Base-by-base conservation (phyloP, 2,113 vertebrate species). In the Equus przewalskii region DNA sequence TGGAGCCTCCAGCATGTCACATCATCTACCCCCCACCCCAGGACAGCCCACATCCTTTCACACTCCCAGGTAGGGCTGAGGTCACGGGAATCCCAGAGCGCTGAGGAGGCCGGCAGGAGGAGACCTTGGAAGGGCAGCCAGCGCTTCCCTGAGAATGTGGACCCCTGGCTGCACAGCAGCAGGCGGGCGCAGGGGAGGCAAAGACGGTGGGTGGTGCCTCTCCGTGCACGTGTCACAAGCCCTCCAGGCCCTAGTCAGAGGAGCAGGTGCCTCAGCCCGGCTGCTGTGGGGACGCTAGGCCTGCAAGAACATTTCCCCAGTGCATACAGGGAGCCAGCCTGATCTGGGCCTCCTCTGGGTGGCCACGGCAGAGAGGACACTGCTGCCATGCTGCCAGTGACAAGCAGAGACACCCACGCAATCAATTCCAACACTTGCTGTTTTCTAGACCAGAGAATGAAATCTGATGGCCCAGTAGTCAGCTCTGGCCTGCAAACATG, bases 161-260 rank as follows among this genome's bases (percentile, higher is more conserved):
- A 7, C 44, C 56, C 6, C 58, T 28, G n/a, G 58, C 16, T 78
- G 67, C 28, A 60, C 0, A 7, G 60, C 1, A 41, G 14, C 65
- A 13, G 28, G 8, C 1, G 0, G 1, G 13, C 0, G 4, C 26
- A n/a, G 60, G 6, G 36, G 49, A n/a, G 15, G 70, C 3, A 46
- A 16, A 54, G 36, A 69, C 3, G 4, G 4, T 41, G 21, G 5
- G 14, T 7, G 15, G 19, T 36, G 28, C 22, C 33, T 56, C 51
- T 90, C 60, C 24, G 58, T 36, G 8, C 26, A 16, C 0, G 0
- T 1, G 33, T 18, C 44, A 56, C 19, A 28, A 24, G 36, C 46
- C 30, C 83, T 30, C 56, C 7, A 58, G 86, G 41, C 11, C 18
- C 49, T 21, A 33, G 11, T 41, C 22, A 46, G 80, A 84, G 12